Conservation (phyloP, 2,797 vertebrate species). For the Acanthurus leucopareius region DNA sequence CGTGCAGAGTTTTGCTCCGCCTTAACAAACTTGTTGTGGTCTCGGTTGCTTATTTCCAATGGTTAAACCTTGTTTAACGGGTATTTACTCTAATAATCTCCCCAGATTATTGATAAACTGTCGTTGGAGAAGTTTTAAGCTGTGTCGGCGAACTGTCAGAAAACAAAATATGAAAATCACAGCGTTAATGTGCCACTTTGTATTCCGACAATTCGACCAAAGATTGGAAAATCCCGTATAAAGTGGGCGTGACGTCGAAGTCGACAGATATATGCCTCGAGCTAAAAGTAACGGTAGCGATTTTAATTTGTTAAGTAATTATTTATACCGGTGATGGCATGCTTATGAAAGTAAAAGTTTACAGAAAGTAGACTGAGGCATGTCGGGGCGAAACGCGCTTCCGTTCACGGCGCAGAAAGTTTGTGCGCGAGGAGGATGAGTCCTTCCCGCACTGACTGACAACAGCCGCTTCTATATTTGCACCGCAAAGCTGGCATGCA, state of each 20-base stretch:
- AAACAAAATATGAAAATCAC: background rate
- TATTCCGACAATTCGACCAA: conserved; percentile 13
- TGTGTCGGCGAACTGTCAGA: background rate
- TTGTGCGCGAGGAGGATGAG: background rate
- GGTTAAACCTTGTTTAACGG: background rate
- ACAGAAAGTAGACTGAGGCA: background rate
- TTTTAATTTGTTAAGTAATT: background rate
- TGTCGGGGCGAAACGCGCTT: background rate
- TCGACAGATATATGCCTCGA: fast-evolving
- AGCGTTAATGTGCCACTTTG: background rate
- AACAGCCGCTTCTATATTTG: background rate
- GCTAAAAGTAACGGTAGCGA: background rate
- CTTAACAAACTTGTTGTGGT: conserved; percentile 20
- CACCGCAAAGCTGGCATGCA: too few species aligned
- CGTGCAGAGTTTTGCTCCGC: conserved; percentile 29
- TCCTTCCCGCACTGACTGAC: background rate
- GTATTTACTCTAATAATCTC: fast-evolving
- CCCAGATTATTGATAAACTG: fast-evolving
- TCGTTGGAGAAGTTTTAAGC: fast-evolving
- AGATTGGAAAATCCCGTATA: background rate
- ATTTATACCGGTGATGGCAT: fast-evolving
- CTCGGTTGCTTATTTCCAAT: background rate
- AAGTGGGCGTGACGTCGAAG: background rate
- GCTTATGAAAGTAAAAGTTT: too few species aligned
- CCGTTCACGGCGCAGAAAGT: background rate